These are phyloP conservation scores for Lasioglossum villosulum DNA, from an alignment of 2,888 invertebrate species.

Conservation along the genomic window DNA sequence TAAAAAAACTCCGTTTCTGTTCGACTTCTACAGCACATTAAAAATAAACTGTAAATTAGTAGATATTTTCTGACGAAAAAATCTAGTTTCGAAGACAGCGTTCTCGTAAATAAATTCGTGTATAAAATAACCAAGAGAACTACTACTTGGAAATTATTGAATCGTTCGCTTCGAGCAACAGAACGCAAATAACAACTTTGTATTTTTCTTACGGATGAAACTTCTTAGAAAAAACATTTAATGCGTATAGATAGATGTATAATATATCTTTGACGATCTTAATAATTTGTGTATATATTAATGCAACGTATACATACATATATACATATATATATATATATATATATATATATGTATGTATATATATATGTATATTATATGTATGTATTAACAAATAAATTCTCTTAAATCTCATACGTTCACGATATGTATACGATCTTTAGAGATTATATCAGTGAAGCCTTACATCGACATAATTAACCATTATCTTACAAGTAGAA, in stretches of 20 bases:
- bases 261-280: constrained; percentile 73
- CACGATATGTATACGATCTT: constrained; percentile 80
- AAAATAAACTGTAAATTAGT: background rate
- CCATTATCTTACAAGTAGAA: constrained; percentile 71
- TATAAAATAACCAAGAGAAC: too few relatives aligned
- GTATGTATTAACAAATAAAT: constrained; percentile 77
- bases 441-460: constrained; percentile 74
- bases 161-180: constrained; percentile 26
- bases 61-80: background rate
- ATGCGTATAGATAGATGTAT: constrained; percentile 72
- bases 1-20: background rate
- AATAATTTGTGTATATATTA: constrained; percentile 72
- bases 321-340: constrained; percentile 68
- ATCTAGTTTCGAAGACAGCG: background rate
- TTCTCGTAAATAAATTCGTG: background rate
- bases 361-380: constrained; percentile 72
- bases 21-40: background rate
- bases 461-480: constrained; percentile 66
- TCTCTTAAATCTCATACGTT: constrained; percentile 75
- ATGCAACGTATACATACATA: constrained; percentile 71
- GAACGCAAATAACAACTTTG: constrained; percentile 19
- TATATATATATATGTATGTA: constrained; percentile 72
- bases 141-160: background rate
- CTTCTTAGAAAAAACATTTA: constrained; percentile 69
- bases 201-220: constrained; percentile 55